A percentile compares a stretch with the other conserved stretches of the same genome.
These are phyloP conservation scores for Lethocerus indicus DNA, from an alignment of 1,140 invertebrate species.

Conservation along the genomic window DNA sequence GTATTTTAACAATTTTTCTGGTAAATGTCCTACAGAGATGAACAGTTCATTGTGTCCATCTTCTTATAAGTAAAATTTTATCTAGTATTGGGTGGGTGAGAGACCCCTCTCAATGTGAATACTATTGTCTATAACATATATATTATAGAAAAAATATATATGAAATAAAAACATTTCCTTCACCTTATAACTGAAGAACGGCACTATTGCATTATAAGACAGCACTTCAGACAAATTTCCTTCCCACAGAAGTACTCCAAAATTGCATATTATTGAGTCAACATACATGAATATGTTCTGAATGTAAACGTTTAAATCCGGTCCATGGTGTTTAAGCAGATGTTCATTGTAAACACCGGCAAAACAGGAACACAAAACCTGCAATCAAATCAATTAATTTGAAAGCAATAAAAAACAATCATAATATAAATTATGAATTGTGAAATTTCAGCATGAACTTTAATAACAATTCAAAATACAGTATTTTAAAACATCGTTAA, in stretches of 20 bases:
- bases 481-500: no score
- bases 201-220: constrained; percentile 31
- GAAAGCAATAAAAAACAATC: no score
- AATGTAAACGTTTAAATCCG: constrained; percentile 72
- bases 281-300: constrained; percentile 95
- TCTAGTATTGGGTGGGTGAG: no score
- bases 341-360: constrained; percentile 96
- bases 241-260: constrained; percentile 43
- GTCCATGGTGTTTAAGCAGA: constrained; percentile 70
- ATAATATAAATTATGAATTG: no score
- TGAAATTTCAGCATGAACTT: no score
- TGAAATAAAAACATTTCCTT: constrained; percentile 5
- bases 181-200: constrained; percentile 38
- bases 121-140: neutral
- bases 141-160: constrained; percentile 6
- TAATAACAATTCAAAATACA: no score
- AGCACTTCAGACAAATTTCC: constrained; percentile 43
- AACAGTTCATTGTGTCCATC: neutral
- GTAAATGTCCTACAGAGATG: no score
- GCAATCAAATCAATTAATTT: constrained; percentile 29
- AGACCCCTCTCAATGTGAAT: no score
- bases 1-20: neutral
- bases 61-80: neutral
- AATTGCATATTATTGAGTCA: constrained; percentile 84
- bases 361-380: constrained; percentile 82